Evolutionary conservation across 1,140 invertebrate genomes (phyloP), one percentile per base, ranked within the genome.

Genomic region (Mycetomoellerius zeteki): DNA sequence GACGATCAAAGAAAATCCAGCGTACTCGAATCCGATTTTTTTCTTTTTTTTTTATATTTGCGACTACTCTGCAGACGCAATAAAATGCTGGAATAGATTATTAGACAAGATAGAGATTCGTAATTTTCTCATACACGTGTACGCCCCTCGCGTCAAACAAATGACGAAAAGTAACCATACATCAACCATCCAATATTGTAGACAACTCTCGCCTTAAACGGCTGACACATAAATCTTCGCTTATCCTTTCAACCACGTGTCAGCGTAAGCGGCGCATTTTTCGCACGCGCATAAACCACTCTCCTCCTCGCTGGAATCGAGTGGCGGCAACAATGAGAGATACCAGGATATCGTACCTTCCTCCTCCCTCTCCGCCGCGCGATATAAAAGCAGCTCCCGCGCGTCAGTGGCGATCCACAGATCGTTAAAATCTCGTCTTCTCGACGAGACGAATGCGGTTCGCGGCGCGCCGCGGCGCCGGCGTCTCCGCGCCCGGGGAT

Each of bases 401-500:
- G 73, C 82, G 73, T 85, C 82, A 85, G 30, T 56, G 82, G 73
- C 58, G 82, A 75, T 72, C 50, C 58, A 43, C 58, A 43, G 86
- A 90, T 88, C 81, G 86, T 90, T 90, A 88, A 90, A 90, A 85
- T 81, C 75, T 69, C 80, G 56, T 90, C 84, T 88, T 90, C 67
- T 78, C 33, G 76, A 52, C 77, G 50, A 90, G 86, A 65, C 75
- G 86, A 89, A 84, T 77, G 89, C 80, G 62, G 75, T 84, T 80
- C 30, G n/a, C 50, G 50, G 33, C 58, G 56, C 27, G 30, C 43
- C 33, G 69, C 47, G 58, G 75, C 62, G 75, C 77, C 65, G 50
- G 47, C 88, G 69, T 86, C 65, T 69, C 50, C 58, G 84, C 52
- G 33, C 27, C 82, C 73, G 21, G n/a, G 71, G 86, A 91, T 91